These are phyloP conservation scores for Zonitis immaculata DNA, from an alignment of 2,888 invertebrate species.

Conservation along the genomic window DNA sequence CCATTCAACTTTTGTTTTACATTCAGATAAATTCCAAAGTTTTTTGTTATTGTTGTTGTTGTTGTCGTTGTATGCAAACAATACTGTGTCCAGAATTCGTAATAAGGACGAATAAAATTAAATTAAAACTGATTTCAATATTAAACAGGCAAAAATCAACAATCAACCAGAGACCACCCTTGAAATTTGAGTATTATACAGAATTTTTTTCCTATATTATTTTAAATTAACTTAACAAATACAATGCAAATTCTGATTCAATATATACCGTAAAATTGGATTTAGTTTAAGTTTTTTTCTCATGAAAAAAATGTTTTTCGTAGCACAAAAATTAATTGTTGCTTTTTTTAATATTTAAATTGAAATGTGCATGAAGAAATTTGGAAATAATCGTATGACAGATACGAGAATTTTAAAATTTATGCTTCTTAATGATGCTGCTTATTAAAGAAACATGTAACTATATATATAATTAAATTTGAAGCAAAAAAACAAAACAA, in stretches of 20 bases:
- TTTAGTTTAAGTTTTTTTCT: not conserved
- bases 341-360: no score
- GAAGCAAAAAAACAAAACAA: slow-evolving; percentile 2
- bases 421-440: slow-evolving; percentile 9
- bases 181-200: not conserved
- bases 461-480: not conserved
- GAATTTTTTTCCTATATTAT: not conserved
- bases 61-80: slow-evolving; percentile 11
- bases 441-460: slow-evolving; percentile 16
- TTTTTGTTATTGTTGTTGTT: not conserved
- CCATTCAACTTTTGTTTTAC: slow-evolving; percentile 5
- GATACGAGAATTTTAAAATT: not conserved
- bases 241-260: not conserved
- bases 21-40: slow-evolving; percentile 10
- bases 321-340: not conserved
- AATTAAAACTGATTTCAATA: slow-evolving; percentile 14
- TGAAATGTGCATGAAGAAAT: no score
- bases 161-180: not conserved
- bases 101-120: slow-evolving; percentile 10
- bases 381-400: not conserved
- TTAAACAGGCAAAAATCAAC: slow-evolving; percentile 9
- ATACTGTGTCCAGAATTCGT: slow-evolving; percentile 10
- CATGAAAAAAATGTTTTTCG: no score
- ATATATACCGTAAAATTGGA: not conserved
- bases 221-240: not conserved